Conservation (phyloP, 1,140 invertebrate species). For the Bombus pascuorum region DNA sequence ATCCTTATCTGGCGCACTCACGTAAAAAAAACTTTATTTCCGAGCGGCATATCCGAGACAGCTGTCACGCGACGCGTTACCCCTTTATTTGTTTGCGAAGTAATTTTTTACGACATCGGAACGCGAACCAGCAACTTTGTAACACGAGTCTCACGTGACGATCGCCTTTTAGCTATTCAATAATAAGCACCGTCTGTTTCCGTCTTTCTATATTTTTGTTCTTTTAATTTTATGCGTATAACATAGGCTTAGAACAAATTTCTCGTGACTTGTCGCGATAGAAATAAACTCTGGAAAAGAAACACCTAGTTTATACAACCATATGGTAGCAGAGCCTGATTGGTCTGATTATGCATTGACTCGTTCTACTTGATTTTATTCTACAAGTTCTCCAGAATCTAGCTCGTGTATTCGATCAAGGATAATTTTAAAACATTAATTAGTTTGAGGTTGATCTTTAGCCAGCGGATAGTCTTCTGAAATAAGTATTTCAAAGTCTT, state of each 20-base stretch:
- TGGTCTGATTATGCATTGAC: background rate
- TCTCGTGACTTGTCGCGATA: background rate
- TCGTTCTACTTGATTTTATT: background rate
- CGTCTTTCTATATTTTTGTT: background rate
- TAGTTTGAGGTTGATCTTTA: too few species aligned
- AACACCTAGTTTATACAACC: background rate
- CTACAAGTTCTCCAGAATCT: background rate
- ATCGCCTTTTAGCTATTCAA: background rate
- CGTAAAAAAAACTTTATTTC: slow-evolving; percentile 42
- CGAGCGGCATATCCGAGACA: slow-evolving; percentile 35
- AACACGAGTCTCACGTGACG: slow-evolving; percentile 17
- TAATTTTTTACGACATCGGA: slow-evolving; percentile 47
- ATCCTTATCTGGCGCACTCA: slow-evolving; percentile 26
- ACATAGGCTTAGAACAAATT: background rate
- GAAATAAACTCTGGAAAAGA: background rate
- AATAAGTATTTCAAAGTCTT: too few species aligned
- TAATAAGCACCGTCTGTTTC: background rate
- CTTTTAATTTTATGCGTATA: background rate
- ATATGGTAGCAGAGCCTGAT: background rate
- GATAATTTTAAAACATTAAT: too few species aligned
- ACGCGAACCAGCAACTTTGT: background rate
- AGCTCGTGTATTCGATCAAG: too few species aligned
- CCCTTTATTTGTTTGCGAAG: slow-evolving; percentile 44
- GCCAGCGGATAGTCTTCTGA: too few species aligned
- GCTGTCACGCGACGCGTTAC: slow-evolving; percentile 46